Conservation (phyloP, 2,888 invertebrate genomes). For the Pediacus dermestoides region DNA sequence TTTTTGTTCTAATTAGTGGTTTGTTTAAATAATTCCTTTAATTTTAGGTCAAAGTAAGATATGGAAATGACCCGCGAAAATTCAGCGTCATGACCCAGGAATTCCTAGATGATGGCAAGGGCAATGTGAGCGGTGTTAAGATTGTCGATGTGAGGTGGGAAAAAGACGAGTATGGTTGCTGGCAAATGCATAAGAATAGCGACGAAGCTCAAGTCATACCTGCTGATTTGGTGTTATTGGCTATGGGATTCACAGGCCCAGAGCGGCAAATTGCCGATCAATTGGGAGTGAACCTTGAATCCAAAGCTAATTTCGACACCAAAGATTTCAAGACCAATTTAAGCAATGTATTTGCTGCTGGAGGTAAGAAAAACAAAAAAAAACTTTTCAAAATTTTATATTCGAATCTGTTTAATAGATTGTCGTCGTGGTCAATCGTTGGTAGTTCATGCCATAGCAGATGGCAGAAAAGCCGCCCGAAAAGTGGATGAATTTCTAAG, state of each 20-base stretch:
- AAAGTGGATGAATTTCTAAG: constrained; percentile 81
- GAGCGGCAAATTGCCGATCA: constrained; percentile 86
- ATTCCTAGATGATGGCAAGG: constrained; percentile 85
- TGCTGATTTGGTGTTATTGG: constrained; percentile 89
- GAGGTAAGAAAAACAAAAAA: constrained; percentile 61
- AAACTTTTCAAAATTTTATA: constrained; percentile 8
- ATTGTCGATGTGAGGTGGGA: constrained; percentile 91
- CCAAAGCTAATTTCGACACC: constrained; percentile 85
- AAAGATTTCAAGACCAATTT: constrained; percentile 91
- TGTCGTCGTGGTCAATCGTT: constrained; percentile 98
- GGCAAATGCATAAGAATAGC: constrained; percentile 87
- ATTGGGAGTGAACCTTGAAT: constrained; percentile 75
- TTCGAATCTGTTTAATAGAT: constrained; percentile 58
- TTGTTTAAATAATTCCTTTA: constrained; percentile 4
- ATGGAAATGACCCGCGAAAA: constrained; percentile 87
- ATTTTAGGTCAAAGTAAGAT: constrained; percentile 66
- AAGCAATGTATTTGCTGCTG: constrained; percentile 89
- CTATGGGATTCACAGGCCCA: constrained; percentile 98
- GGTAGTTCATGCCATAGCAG: constrained; percentile 97
- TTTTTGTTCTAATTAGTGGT: background rate
- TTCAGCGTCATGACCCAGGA: constrained; percentile 94
- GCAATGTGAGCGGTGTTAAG: constrained; percentile 85
- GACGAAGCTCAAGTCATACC: constrained; percentile 76
- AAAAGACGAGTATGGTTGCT: constrained; percentile 86
- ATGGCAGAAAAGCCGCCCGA: constrained; percentile 96